Base-by-base conservation (phyloP, 1,140 invertebrate species). In the Listronotus oregonensis region DNA sequence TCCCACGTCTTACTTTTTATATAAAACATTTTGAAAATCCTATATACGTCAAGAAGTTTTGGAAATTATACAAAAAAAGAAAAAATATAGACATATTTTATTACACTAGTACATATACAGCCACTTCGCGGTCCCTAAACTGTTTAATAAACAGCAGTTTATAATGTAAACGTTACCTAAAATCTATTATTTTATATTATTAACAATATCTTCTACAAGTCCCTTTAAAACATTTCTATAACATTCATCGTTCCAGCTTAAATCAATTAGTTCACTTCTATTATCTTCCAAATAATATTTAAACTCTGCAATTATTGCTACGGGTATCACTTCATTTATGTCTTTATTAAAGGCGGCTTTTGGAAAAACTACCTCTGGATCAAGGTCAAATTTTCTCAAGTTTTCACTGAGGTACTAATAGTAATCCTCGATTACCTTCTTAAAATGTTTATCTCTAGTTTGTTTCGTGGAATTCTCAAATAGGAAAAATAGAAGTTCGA, bases 401-500 rank as follows among this genome's bases (percentile, higher is more conserved):
- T 55, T n/a, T 0, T 37, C 9, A 11, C 18, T 40, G 3, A 65
- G 12, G 15, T 42, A 15, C 7, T 52, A n/a, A 59, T 75, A 82
- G 69, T 83, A 82, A 12, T 77, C 64, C 9, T 76, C 52, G 5
- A 78, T 56, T 3, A 82, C 46, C 55, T 73, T 44, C 8, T 49
- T 58, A 60, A 80, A 76, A 54, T 80, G 60, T 27, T 69, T 44
- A 8, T 76, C 67, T 34, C 82, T 67, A 27, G 80, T 78, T 10
- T 75, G 63, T 6, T 75, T 71, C 2, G 70, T 73, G 0, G 77
- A 71, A 32, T 72, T 75, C 0, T 81, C 51, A 64, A 80, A 79
- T 0, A 83, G 51, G 0, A 82, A 69, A 9, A 76, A 74, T 3
- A 78, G 63, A 0, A 82, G 39, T 61, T 87, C 85, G 14, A 83